These are phyloP conservation scores for Eledona agricola DNA, from an alignment of 2,888 invertebrate genomes.

Conservation along the genomic window DNA sequence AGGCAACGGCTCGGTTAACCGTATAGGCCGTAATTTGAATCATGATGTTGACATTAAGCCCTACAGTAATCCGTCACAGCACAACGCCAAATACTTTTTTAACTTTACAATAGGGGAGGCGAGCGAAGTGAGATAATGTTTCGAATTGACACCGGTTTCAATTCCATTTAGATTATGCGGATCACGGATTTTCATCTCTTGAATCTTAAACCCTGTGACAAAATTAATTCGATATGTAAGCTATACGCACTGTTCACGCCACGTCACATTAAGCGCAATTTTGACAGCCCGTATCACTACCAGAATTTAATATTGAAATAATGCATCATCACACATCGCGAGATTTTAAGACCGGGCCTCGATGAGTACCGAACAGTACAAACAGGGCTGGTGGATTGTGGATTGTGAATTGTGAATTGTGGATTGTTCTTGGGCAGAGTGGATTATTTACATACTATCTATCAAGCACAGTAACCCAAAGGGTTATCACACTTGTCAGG, in stretches of 20 bases:
- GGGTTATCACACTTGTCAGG: constrained; percentile 60
- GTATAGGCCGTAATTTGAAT: constrained; percentile 59
- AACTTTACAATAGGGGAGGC: constrained; percentile 52
- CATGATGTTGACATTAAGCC: constrained; percentile 63
- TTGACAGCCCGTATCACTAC: constrained; percentile 26
- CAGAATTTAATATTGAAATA: constrained; percentile 2
- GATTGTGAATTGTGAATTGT: constrained; percentile 24
- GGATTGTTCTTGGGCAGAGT: constrained; percentile 27
- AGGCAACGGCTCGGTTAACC: constrained; percentile 38
- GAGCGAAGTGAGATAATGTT: constrained; percentile 57
- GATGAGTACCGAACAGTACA: no score
- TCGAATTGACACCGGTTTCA: constrained; percentile 61
- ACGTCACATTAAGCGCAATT: constrained; percentile 31
- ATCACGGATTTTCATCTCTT: constrained; percentile 59
- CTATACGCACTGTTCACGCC: constrained; percentile 39
- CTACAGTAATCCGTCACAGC: constrained; percentile 61
- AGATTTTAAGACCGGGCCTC: constrained; percentile 4
- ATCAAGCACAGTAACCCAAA: constrained; percentile 61
- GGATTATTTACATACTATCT: constrained; percentile 51
- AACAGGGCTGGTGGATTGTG: no score
- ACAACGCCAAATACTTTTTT: constrained; percentile 59
- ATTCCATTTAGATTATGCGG: constrained; percentile 61
- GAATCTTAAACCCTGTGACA: constrained; percentile 56
- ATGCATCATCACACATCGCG: constrained; percentile 3
- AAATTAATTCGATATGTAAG: constrained; percentile 56